Percentiles rank a stretch among this genome's conserved stretches.
Conservation (phyloP, 2,797 vertebrate genomes). For the Loriculus beryllinus region DNA sequence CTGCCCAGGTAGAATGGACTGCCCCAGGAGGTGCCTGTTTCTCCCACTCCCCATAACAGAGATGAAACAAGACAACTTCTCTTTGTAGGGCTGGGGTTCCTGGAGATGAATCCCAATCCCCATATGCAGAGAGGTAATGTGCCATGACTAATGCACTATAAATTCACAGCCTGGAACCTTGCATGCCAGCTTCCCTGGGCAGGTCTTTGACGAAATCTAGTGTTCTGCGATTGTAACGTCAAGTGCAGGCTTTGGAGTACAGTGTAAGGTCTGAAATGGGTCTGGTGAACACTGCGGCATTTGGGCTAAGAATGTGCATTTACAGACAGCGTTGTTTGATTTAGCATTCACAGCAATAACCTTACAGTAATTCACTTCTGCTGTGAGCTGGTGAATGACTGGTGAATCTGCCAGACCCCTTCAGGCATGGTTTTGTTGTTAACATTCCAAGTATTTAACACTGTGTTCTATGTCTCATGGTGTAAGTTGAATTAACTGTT, state of each 20-base stretch:
- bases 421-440: background rate
- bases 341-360: background rate
- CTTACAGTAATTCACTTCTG: background rate
- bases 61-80: background rate
- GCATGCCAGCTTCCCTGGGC: background rate
- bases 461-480: background rate
- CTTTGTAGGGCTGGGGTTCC: background rate
- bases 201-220: background rate
- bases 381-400: background rate
- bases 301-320: background rate
- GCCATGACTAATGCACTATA: background rate
- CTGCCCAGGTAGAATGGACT: background rate
- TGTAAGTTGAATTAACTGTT: background rate
- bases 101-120: fast-evolving
- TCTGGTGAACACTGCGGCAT: background rate
- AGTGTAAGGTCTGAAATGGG: background rate
- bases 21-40: background rate
- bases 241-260: background rate
- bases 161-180: background rate
- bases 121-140: background rate
- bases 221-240: background rate
- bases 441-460: background rate
- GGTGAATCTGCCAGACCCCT: background rate
- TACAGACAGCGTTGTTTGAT: background rate
- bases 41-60: background rate